phyloP scores from a whole-genome alignment of 35 echinoderm and acorn worm genomes.

The Acanthaster planci region DNA sequence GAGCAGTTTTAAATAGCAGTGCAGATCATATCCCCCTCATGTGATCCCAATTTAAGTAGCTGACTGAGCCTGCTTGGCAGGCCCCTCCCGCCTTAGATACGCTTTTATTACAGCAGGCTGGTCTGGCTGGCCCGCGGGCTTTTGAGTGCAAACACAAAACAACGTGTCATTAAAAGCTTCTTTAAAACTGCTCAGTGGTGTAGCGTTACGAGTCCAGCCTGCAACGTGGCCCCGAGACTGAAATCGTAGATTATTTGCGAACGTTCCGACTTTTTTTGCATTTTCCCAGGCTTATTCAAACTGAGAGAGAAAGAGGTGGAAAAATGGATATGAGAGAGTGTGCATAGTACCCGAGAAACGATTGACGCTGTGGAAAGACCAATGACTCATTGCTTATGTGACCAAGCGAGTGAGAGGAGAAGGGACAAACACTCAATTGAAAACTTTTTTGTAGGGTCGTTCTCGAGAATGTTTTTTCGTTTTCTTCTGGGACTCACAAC shows the following conservation, averaged over 20 bases:
- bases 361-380: no score
- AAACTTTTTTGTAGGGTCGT: no score
- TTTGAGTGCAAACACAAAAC: background rate
- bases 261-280: background rate
- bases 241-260: slow-evolving; percentile 27
- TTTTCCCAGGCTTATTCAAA: slow-evolving; percentile 15
- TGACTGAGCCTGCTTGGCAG: background rate
- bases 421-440: no score
- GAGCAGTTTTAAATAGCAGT: slow-evolving; percentile 28
- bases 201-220: slow-evolving; percentile 23
- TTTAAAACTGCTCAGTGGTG: slow-evolving; percentile 20
- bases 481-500: no score
- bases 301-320: background rate
- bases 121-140: background rate
- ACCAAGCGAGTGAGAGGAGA: no score
- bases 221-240: background rate
- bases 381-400: no score
- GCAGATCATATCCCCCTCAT: slow-evolving; percentile 15
- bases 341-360: background rate
- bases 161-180: slow-evolving; percentile 27
- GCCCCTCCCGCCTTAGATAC: slow-evolving; percentile 1
- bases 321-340: background rate
- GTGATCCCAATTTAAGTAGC: slow-evolving; percentile 15
- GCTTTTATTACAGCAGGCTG: background rate
- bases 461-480: no score